Evolutionary conservation across 2,888 invertebrate species (phyloP).

Genomic region (Aphidius colemani): DNA sequence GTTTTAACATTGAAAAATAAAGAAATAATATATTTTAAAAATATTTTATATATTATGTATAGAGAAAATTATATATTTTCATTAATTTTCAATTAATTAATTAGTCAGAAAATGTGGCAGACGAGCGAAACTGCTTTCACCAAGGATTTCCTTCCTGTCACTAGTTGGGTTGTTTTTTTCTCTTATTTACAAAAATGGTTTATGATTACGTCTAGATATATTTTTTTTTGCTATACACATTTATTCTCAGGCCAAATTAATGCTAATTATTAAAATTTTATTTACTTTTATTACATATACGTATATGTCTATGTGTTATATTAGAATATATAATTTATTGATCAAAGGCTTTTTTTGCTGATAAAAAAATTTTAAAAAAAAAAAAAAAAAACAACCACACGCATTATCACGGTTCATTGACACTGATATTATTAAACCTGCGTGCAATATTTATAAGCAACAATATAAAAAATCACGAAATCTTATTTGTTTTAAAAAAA

Average conservation of each 20-base stretch:
- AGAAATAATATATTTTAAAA: neutral
- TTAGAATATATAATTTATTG: slow-evolving; percentile 5
- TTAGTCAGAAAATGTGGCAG: slow-evolving; percentile 2
- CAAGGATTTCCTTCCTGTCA: slow-evolving; percentile 48
- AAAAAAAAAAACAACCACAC: neutral
- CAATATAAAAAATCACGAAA: neutral
- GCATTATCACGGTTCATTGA: slow-evolving; percentile 41
- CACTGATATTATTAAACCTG: slow-evolving; percentile 30
- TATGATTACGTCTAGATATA: no score
- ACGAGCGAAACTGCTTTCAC: slow-evolving; percentile 42
- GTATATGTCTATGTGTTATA: neutral
- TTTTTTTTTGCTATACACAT: no score
- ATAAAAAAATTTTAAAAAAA: neutral
- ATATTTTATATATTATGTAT: neutral
- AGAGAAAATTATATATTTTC: neutral
- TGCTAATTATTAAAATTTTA: no score
- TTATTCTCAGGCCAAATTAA: no score
- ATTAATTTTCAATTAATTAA: neutral
- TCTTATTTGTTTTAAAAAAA: neutral
- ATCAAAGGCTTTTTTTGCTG: slow-evolving; percentile 11
- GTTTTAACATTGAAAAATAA: slow-evolving; percentile 19
- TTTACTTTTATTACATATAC: no score
- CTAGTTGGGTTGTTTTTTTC: no score
- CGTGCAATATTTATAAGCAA: slow-evolving; percentile 3
- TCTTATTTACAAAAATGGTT: no score